phyloP scores from a whole-genome alignment of 2,797 vertebrate species.

The Morus bassanus region DNA sequence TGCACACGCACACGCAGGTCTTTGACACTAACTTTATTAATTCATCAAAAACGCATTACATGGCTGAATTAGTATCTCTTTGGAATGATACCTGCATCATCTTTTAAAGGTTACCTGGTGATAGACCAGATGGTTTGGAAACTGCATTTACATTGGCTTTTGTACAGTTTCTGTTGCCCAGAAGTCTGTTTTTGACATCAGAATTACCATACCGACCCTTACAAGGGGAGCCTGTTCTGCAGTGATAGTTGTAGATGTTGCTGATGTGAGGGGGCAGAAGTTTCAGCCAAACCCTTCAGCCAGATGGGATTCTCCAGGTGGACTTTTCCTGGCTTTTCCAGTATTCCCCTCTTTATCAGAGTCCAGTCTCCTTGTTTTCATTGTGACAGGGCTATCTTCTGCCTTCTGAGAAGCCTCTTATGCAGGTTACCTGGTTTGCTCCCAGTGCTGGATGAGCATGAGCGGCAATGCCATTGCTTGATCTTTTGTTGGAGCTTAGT shows the following conservation, averaged over 20 bases:
- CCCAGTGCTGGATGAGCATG: not conserved
- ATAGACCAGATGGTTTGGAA: not conserved
- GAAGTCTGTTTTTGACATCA: not conserved
- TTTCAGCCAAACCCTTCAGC: not conserved
- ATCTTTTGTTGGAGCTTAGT: not conserved
- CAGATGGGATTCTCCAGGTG: not conserved
- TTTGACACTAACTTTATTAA: not conserved
- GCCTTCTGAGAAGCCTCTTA: not conserved
- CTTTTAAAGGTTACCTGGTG: not conserved
- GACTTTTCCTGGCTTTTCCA: not conserved
- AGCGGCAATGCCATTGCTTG: not conserved
- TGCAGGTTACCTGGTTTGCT: not conserved
- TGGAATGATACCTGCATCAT: not conserved
- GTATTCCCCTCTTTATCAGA: too few species aligned
- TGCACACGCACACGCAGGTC: accelerated
- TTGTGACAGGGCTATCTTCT: not conserved
- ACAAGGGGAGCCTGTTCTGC: not conserved
- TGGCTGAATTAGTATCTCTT: not conserved
- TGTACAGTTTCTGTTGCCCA: not conserved
- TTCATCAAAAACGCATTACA: not conserved
- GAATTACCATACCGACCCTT: too few species aligned
- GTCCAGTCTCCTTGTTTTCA: not conserved
- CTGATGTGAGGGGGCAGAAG: not conserved
- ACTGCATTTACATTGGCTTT: not conserved
- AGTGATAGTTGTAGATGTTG: not conserved